These are phyloP conservation scores for Hirundichthys speculiger DNA, from an alignment of 2,113 vertebrate genomes.

Conservation along the genomic window DNA sequence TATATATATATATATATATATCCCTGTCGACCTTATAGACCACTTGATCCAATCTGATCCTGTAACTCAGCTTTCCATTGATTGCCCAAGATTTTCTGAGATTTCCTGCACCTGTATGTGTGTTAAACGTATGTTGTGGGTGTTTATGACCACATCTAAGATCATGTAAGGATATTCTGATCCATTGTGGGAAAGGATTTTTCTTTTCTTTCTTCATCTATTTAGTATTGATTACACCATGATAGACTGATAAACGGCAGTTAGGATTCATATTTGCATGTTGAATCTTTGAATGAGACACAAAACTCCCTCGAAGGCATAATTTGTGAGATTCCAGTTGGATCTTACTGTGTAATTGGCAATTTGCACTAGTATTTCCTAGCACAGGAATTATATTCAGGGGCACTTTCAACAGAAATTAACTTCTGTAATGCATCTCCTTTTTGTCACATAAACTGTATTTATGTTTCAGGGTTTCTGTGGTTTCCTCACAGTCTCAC, in stretches of 20 bases:
- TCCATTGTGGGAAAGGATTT: conserved; percentile 1
- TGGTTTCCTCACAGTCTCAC: neutral
- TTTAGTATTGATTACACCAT: conserved; percentile 28
- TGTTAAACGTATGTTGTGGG: too few species aligned
- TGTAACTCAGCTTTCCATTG: too few species aligned
- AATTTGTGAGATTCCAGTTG: conserved; percentile 28
- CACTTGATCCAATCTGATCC: too few species aligned
- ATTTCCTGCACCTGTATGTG: too few species aligned
- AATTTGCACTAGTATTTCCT: conserved; percentile 28
- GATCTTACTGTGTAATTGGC: conserved; percentile 41
- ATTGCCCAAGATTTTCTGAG: too few species aligned
- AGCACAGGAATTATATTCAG: conserved; percentile 18
- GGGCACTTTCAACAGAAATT: conserved; percentile 20
- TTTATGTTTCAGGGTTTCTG: conserved; percentile 3
- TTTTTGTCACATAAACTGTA: conserved; percentile 12
- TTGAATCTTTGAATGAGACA: conserved; percentile 25
- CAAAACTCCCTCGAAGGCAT: conserved; percentile 32
- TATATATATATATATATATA: too few species aligned
- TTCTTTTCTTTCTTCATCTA: conserved; percentile 1
- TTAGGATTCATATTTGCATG: conserved; percentile 45
- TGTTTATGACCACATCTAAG: too few species aligned
- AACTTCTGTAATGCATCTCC: neutral
- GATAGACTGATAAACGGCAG: conserved; percentile 11
- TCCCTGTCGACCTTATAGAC: too few species aligned
- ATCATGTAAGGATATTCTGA: neutral